Percentiles rank a stretch among this genome's conserved stretches.
Evolutionary conservation across 2,113 vertebrate species (phyloP).

Genomic region (Microtus richardsoni): DNA sequence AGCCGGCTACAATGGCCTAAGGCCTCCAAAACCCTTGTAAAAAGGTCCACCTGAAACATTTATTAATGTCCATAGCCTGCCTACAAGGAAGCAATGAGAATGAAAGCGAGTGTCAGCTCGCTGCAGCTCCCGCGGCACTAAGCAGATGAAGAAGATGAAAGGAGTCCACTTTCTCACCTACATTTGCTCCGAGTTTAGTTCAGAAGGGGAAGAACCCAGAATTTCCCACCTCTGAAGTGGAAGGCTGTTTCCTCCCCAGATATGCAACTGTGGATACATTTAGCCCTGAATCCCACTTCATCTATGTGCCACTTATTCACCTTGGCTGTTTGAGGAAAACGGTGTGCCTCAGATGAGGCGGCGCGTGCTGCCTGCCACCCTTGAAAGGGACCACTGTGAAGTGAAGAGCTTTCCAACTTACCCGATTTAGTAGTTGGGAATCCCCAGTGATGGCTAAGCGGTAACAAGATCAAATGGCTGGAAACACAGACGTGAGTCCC

Average conservation of each 20-base stretch:
- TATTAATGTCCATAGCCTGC: not conserved
- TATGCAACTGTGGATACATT: constrained; percentile 2
- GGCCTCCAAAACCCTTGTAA: constrained; percentile 25
- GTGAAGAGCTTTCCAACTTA: constrained; percentile 72
- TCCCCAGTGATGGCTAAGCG: constrained; percentile 60
- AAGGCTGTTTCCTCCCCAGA: constrained; percentile 2
- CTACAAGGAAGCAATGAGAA: constrained; percentile 46
- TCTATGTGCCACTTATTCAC: constrained; percentile 20
- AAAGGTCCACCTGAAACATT: constrained; percentile 52
- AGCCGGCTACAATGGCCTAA: constrained; percentile 24
- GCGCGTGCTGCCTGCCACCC: constrained; percentile 14
- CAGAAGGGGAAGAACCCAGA: constrained; percentile 45
- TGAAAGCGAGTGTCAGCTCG: constrained; percentile 37
- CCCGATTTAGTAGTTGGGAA: constrained; percentile 72
- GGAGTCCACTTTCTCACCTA: constrained; percentile 17
- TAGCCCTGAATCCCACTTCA: constrained; percentile 2
- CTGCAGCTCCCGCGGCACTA: not conserved
- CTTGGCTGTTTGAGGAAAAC: constrained; percentile 55
- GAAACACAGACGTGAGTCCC: constrained; percentile 69
- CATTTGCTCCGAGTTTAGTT: constrained; percentile 16
- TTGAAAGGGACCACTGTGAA: constrained; percentile 44
- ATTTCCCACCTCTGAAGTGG: constrained; percentile 63
- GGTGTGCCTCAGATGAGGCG: constrained; percentile 10
- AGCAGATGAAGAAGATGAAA: not conserved
- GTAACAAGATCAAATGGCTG: constrained; percentile 79